Evolutionary conservation across 2,888 invertebrate genomes (phyloP), one percentile per base, ranked within the genome.

Genomic region (Pterobdella sp.): DNA sequence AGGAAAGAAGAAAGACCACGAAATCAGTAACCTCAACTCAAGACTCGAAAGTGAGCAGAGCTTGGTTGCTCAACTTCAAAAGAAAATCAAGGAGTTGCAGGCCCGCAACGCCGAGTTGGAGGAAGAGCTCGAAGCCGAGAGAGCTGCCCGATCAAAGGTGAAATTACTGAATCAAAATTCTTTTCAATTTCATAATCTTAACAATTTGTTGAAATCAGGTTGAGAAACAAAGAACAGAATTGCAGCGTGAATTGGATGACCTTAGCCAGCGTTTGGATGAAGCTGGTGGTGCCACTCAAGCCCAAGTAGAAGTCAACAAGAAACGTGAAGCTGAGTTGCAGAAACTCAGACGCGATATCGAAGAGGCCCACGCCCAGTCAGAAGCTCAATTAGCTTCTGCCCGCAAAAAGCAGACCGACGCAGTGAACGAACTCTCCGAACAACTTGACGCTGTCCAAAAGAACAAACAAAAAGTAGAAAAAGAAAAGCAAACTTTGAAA

Each of bases 391-490:
- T 97, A 83, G 91, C 94, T 82, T 91, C 92, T 85, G 89, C 98
- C 83, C 92, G 97, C 87, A 98, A 99, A 90, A 98, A 98, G 90
- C 95, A 97, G 89, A 96, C 97, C 86, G 98, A 98, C 86, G 92
- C 95, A 84, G 94, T 96, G 82, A 91, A 93, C 82, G 98, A 99
- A 87, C 94, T 99, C 92, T 93, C 96, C 80, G 98, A 99, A 87
- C 97, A 98, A 87, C 92, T 98, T 86, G 98, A 99, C 87, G 95
- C 96, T 86, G 91, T 98, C 86, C 96, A 95, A 90, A 98, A 98
- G 87, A 90, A 94, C 85, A 98, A 98, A 89, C 92, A 94, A 85
- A 97, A 95, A 37, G 68, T 73, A n/a, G 76, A 98, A 88, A 98
- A 98, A 89, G 98, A 99, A 87, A 95, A 94, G 88, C 90, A 92